These are phyloP conservation scores for Portunus trituberculatus DNA, from an alignment of 1,140 invertebrate species.

Conservation along the genomic window DNA sequence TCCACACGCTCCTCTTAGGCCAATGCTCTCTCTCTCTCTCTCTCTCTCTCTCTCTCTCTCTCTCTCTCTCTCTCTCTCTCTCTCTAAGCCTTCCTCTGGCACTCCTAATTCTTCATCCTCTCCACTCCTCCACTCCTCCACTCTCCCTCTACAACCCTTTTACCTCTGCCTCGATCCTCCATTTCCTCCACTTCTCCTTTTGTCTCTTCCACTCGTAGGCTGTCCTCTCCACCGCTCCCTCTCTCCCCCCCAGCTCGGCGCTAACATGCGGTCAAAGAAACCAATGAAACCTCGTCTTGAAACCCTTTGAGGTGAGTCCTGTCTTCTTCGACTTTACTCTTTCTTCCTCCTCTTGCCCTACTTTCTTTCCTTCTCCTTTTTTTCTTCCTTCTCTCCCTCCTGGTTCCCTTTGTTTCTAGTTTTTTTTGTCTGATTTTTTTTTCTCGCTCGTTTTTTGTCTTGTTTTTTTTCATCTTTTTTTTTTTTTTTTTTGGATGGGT, in stretches of 20 bases:
- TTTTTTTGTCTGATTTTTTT: neutral
- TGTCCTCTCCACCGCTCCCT: neutral
- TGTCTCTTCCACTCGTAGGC: neutral
- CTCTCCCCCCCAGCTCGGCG: neutral
- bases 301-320: neutral
- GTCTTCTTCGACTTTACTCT: neutral
- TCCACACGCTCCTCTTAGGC: too few species aligned
- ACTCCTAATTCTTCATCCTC: neutral
- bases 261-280: slow-evolving; percentile 2
- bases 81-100: neutral
- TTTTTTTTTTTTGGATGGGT: neutral
- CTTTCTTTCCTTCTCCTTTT: neutral
- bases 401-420: neutral
- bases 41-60: neutral
- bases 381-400: neutral
- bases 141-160: neutral
- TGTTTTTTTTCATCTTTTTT: neutral
- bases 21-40: neutral
- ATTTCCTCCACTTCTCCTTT: neutral
- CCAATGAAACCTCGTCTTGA: slow-evolving; percentile 9
- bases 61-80: neutral
- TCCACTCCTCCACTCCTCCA: neutral
- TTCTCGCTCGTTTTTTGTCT: neutral
- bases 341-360: neutral
- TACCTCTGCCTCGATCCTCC: neutral